A percentile compares a stretch with the other conserved stretches of the same genome.
phyloP scores from a whole-genome alignment of 2,888 invertebrate genomes.

The Dolichopus griseipennis region DNA sequence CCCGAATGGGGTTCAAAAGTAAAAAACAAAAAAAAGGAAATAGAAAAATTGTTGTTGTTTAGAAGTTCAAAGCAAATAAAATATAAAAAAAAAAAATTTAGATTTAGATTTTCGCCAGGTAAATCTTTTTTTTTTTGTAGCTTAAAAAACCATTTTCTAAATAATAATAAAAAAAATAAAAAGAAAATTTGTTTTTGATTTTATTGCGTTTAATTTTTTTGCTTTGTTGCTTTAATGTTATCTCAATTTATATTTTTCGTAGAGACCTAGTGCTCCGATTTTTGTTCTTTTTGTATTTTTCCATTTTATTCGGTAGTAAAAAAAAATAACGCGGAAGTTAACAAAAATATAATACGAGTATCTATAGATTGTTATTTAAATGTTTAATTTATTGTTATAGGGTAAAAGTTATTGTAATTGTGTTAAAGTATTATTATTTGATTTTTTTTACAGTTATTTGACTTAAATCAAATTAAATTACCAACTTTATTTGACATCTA shows the following conservation, averaged over 20 bases:
- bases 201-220: too few species aligned
- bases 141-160: neutral
- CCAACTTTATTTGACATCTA: too few species aligned
- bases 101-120: neutral
- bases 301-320: neutral
- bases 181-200: neutral
- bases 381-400: too few species aligned
- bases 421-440: too few species aligned
- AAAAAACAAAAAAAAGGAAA: too few species aligned
- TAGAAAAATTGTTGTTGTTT: neutral
- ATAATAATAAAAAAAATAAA: neutral
- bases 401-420: too few species aligned
- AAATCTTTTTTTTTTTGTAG: neutral
- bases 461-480: too few species aligned
- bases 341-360: neutral
- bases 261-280: neutral
- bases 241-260: neutral
- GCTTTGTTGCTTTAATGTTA: neutral
- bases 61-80: neutral
- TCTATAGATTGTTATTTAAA: too few species aligned
- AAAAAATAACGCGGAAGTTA: neutral
- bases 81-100: neutral
- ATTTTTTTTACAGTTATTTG: too few species aligned
- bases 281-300: too few species aligned
- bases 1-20: neutral